phyloP scores from a whole-genome alignment of 2,113 vertebrate genomes.

The Diadophis punctatus region DNA sequence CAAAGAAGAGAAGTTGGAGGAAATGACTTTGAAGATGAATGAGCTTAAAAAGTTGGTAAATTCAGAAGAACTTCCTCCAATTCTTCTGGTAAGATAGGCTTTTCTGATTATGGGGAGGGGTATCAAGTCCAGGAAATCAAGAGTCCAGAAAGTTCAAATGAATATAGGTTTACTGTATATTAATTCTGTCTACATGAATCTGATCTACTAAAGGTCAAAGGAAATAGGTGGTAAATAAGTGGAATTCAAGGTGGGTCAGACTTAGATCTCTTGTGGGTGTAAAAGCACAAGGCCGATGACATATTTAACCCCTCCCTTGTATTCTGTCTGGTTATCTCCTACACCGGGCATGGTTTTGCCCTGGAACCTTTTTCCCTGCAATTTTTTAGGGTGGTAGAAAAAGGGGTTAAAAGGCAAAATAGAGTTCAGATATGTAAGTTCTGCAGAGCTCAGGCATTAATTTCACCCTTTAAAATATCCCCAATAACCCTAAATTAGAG shows the following conservation, averaged over 20 bases:
- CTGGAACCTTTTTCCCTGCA: not conserved
- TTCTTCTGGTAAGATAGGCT: constrained; percentile 83
- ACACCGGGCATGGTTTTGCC: not conserved
- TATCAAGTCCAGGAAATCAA: not conserved
- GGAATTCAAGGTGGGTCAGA: not conserved
- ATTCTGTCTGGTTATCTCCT: not conserved
- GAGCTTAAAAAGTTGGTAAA: constrained; percentile 81
- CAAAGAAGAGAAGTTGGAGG: constrained; percentile 79
- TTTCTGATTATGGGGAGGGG: not conserved
- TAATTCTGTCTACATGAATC: not conserved
- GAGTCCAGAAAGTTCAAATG: not conserved
- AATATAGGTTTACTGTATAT: not conserved
- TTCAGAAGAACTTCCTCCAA: constrained; percentile 78
- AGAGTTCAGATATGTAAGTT: not conserved
- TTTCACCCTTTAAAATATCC: not conserved
- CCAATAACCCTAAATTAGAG: not conserved
- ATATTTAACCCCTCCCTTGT: not conserved
- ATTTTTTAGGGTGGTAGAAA: not conserved
- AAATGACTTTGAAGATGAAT: constrained; percentile 78
- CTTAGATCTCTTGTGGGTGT: not conserved
- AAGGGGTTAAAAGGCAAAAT: not conserved
- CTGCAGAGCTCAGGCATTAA: not conserved
- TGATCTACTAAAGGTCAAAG: not conserved
- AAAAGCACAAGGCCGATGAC: not conserved
- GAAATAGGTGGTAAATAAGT: not conserved